A percentile compares a stretch with the other conserved stretches of the same genome.
These are phyloP conservation scores for Drosophila kanekoi DNA, from an alignment of 2,888 invertebrate species.

Conservation along the genomic window DNA sequence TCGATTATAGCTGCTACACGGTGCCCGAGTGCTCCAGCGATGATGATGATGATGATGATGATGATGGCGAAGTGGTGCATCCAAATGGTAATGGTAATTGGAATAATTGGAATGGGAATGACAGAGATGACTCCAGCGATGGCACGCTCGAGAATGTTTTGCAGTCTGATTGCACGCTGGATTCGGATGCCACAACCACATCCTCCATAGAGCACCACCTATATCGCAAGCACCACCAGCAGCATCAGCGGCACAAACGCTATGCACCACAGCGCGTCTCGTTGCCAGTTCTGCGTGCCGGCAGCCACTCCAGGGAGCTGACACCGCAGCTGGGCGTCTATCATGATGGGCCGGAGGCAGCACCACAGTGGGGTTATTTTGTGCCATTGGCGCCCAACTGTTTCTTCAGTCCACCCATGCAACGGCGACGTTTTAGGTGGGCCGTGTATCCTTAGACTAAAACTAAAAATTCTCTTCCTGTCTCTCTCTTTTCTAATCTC, in stretches of 20 bases:
- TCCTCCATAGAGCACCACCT: constrained; percentile 78
- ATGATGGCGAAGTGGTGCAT: constrained; percentile 21
- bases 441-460: constrained; percentile 25
- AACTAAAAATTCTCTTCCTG: constrained; percentile 1
- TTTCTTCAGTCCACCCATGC: constrained; percentile 84
- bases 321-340: constrained; percentile 77
- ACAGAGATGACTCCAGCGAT: constrained; percentile 46
- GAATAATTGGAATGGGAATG: constrained; percentile 9
- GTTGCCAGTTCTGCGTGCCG: constrained; percentile 55
- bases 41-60: constrained; percentile 51
- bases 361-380: constrained; percentile 87
- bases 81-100: constrained; percentile 11
- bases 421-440: constrained; percentile 81
- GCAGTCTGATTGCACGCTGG: constrained; percentile 66
- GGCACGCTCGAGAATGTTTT: constrained; percentile 61
- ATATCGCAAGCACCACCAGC: constrained; percentile 54
- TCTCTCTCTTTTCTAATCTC: neutral
- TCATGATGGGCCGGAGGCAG: constrained; percentile 64
- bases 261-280: constrained; percentile 70
- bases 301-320: constrained; percentile 59
- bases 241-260: constrained; percentile 50
- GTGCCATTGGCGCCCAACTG: constrained; percentile 86
- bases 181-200: constrained; percentile 72
- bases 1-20: constrained; percentile 84
- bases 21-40: constrained; percentile 82